Evolutionary conservation across 2,888 invertebrate genomes (phyloP), one percentile per base, ranked within the genome.

Genomic region (Caenorhabditis plicata): DNA sequence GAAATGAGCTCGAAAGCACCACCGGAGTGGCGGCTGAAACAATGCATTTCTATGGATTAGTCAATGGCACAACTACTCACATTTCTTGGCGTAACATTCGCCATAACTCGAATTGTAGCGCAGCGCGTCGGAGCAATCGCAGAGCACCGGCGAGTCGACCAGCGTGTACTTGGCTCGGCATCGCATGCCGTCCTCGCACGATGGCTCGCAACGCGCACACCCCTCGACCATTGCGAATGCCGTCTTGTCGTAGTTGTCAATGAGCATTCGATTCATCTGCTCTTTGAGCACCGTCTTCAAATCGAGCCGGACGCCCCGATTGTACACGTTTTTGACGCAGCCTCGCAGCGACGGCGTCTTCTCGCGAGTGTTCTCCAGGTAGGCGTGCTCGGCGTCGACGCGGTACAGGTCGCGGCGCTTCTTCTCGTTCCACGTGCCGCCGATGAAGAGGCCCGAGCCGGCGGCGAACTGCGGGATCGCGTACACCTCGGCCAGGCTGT

Each of bases 351-450:
- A 61, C 9, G 72, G 64, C 31, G 65, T 53, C 45, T 72, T 72
- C 47, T 72, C 72, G 33, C 72, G 22, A 0, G 72, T 72, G 26
- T 72, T 72, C 57, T 72, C 72, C 39, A 72, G 69, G 46, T 43
- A 72, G 22, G 64, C 61, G 7, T 62, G 64, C 38, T 68, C 63
- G 26, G 64, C 58, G 1, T 69, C 69, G 7, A 38, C 22, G 23
- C 44, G 27, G 41, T 72, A 72, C 44, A 72, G 50, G 26, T 66
- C 67, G 2, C 57, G 45, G 23, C 57, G 44, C 29, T 65, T 65
- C 44, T 66, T 69, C 32, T 69, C 64, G 42, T 66, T 58, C 52
- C 57, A 69, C 3, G 63, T 69, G 17, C 68, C 68, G 15, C 68
- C 68, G 8, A 69, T 36, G 39, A 69, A 69, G 2, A 69, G 39